Percentiles rank a stretch among this genome's conserved stretches.
Evolutionary conservation across 2,113 vertebrate genomes (phyloP).

Genomic region (Riparia riparia): DNA sequence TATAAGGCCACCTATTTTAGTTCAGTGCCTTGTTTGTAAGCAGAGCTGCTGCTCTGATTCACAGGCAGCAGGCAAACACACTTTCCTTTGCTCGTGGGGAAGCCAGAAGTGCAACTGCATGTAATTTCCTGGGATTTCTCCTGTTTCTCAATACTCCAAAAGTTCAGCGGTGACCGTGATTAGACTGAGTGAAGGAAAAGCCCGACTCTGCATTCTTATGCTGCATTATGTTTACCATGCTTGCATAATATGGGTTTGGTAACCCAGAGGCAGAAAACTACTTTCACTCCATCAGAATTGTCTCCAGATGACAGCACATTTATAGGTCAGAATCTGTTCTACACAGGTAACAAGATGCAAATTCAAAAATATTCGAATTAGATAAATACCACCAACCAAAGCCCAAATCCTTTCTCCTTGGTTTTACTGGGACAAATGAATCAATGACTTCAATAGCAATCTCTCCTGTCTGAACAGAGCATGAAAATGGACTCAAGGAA

Average conservation of each 20-base stretch:
- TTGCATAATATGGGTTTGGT: background rate
- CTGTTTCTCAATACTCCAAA: background rate
- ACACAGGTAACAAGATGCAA: background rate
- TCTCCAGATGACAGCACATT: background rate
- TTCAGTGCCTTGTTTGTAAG: conserved; percentile 10
- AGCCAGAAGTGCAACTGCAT: background rate
- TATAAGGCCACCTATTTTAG: conserved; percentile 4
- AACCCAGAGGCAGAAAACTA: background rate
- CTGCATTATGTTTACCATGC: background rate
- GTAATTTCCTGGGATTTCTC: background rate
- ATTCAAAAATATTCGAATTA: background rate
- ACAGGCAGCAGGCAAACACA: background rate
- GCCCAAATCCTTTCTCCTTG: background rate
- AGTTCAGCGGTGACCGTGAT: background rate
- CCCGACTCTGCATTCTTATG: background rate
- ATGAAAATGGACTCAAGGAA: background rate
- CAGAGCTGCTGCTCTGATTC: conserved; percentile 21
- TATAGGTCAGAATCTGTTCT: background rate
- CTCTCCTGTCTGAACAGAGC: background rate
- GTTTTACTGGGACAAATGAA: background rate
- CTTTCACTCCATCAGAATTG: background rate
- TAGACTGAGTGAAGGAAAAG: background rate
- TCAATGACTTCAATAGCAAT: background rate
- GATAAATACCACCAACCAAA: background rate
- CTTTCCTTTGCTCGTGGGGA: background rate